phyloP scores from a whole-genome alignment of 2,113 vertebrate species.

The Dicerorhinus sumatrensis region DNA sequence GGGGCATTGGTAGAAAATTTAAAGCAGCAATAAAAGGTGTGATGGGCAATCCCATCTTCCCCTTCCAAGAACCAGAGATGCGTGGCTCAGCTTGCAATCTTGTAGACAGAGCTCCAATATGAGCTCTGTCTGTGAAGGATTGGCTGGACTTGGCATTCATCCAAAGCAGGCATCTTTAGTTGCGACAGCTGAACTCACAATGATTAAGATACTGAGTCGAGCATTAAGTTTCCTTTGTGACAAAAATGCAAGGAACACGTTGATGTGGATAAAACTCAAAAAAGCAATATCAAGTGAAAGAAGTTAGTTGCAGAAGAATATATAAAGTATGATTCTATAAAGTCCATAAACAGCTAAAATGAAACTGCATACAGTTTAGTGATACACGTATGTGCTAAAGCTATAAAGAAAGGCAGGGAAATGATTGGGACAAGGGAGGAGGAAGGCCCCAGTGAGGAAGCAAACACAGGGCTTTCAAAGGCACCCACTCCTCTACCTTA shows the following conservation, averaged over 20 bases:
- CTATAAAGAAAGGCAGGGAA: background rate
- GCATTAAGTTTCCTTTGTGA: background rate
- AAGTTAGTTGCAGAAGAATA: background rate
- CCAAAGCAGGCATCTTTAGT: background rate
- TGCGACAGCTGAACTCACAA: background rate
- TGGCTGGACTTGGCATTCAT: background rate
- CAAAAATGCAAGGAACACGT: background rate
- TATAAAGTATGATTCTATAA: background rate
- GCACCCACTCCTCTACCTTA: background rate
- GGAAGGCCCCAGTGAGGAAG: background rate
- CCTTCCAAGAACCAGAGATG: background rate
- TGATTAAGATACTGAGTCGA: background rate
- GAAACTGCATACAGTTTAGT: background rate
- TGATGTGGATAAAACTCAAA: background rate
- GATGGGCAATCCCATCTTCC: background rate
- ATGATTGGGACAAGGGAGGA: background rate
- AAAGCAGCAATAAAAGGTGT: background rate
- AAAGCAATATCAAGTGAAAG: background rate
- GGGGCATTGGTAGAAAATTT: background rate
- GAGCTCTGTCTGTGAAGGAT: background rate
- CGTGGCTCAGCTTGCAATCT: background rate
- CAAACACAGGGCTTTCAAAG: background rate
- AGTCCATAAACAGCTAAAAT: too few relatives aligned
- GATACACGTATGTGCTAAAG: background rate
- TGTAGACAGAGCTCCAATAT: background rate